Evolutionary conservation across 2,888 invertebrate genomes (phyloP).

Genomic region (Habroteleia sp.): DNA sequence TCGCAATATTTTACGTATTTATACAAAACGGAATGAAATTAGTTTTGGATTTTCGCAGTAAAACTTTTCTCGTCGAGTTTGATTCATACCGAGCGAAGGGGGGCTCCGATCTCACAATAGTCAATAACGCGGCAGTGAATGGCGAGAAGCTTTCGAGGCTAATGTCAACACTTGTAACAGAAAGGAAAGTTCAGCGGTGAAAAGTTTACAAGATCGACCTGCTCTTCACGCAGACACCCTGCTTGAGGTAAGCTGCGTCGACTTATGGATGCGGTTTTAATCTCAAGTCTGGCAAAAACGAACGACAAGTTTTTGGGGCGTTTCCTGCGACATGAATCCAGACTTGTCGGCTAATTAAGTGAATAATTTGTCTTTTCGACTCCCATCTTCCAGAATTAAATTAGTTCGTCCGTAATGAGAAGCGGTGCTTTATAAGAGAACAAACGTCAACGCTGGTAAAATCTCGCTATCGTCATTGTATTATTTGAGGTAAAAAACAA

Average conservation of each 20-base stretch:
- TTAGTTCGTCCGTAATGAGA: conserved; percentile 23
- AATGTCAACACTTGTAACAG: conserved; percentile 54
- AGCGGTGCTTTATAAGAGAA: conserved; percentile 38
- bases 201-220: conserved; percentile 50
- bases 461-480: conserved; percentile 17
- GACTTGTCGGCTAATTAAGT: conserved; percentile 58
- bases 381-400: conserved; percentile 46
- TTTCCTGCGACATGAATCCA: conserved; percentile 40
- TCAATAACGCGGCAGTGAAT: conserved; percentile 43
- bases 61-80: conserved; percentile 9
- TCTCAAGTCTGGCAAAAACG: conserved; percentile 51
- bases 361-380: conserved; percentile 55
- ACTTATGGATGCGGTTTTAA: conserved; percentile 53
- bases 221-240: conserved; percentile 29
- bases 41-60: conserved; percentile 9
- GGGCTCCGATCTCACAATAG: conserved; percentile 35
- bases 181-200: conserved; percentile 41
- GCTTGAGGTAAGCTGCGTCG: conserved; percentile 21
- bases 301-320: conserved; percentile 51
- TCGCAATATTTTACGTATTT: conserved; percentile 16
- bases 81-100: not conserved
- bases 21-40: conserved; percentile 13
- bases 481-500: conserved; percentile 12
- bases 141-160: conserved; percentile 30
- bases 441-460: conserved; percentile 22